Evolutionary conservation across 2,888 invertebrate species (phyloP), one percentile per base, ranked within the genome.

Genomic region (Cataglyphis altisquamis): DNA sequence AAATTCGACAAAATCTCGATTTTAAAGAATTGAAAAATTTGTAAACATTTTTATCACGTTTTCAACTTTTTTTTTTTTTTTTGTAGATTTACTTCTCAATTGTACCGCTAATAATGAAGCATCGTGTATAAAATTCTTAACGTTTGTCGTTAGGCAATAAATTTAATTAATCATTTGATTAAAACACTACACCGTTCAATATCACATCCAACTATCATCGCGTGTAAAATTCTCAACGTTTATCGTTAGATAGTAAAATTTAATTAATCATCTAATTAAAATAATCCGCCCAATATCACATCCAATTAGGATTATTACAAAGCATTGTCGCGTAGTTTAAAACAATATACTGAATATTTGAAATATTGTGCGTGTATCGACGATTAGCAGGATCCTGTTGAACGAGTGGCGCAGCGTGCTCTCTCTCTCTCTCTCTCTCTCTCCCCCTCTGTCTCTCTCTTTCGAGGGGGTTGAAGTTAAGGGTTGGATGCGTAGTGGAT

Each of bases 401-500:
- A 57, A 21, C 29, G 60, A 25, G 52, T 36, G 68, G 64, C 77
- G 39, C 66, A 72, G 64, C 32, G 29, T 55, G 63, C 73, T 39
- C 29, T 32, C 63, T 80, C 32, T 36, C 32, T 4, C 32, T 32
- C 32, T 6, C 32, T 32, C 32, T 32, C 1, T 32, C 6, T 36
- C 32, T 36, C 32, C 74, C 32, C 6, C 32, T 32, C 32, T 32
- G 1, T 32, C 6, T 36, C 32, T 36, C 32, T 36, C 32, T 36
- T 36, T 36, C 74, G 81, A 73, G 57, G 64, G 83, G 85, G 87
- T 87, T 86, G 84, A 87, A 84, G 84, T 74, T 84, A 85, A 86
- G 89, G 90, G 91, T 82, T 87, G 88, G 86, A 86, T 91, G 92
- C 91, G 93, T 91, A 86, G 89, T 88, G 82, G 86, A 87, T 84